These are phyloP conservation scores for Smutsia gigantea DNA, from an alignment of 2,797 vertebrate genomes.

Conservation along the genomic window DNA sequence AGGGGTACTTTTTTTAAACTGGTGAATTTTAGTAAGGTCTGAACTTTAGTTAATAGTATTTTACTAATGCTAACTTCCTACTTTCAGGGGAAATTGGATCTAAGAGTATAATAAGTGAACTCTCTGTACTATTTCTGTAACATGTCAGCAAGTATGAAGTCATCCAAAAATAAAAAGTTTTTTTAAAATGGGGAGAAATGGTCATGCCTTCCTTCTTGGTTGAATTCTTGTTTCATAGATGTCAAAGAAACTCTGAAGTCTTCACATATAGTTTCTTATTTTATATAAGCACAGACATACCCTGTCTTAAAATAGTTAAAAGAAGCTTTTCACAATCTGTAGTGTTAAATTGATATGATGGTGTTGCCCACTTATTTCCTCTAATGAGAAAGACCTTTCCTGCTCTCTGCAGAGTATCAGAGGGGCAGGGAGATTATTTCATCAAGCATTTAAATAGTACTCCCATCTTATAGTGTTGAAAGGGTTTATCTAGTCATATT, in stretches of 20 bases:
- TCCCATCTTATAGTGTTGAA: not conserved
- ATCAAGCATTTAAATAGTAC: slow-evolving; percentile 12
- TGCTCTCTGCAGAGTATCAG: not conserved
- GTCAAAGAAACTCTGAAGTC: not conserved
- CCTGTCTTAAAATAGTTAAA: not conserved
- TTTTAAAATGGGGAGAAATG: not conserved
- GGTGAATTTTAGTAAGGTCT: not conserved
- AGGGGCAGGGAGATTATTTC: not conserved
- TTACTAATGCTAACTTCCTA: not conserved
- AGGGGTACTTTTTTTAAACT: not conserved
- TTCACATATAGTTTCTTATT: not conserved
- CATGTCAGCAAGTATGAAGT: not conserved
- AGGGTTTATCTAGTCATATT: not conserved
- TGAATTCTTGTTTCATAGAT: not conserved
- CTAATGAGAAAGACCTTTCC: not conserved
- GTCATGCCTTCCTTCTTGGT: not conserved
- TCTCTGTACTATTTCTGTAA: not conserved
- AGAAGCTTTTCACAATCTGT: not conserved
- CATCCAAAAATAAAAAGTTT: not conserved
- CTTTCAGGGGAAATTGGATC: not conserved
- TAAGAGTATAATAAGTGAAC: not conserved
- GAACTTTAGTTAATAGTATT: not conserved
- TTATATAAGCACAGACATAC: not conserved
- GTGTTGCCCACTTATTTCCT: not conserved
- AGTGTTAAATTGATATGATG: not conserved